Evolutionary conservation across 2,888 invertebrate genomes (phyloP).

Genomic region (Cerastoderma edule): DNA sequence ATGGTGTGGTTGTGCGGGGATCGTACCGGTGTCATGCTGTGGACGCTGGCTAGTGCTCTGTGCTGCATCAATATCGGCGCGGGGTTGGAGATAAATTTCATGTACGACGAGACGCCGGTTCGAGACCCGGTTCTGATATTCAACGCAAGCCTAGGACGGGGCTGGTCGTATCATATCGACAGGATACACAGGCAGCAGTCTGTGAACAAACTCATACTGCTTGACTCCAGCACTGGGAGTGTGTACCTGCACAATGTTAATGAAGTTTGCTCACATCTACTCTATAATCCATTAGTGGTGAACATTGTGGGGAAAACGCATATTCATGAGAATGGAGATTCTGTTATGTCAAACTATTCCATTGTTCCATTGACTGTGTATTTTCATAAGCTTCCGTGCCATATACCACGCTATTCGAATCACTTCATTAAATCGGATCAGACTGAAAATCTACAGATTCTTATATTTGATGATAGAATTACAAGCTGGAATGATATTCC

Average conservation of each 20-base stretch:
- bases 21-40: no score
- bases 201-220: conserved; percentile 52
- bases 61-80: conserved; percentile 14
- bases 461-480: conserved; percentile 44
- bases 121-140: conserved; percentile 63
- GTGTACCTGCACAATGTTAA: conserved; percentile 55
- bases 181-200: conserved; percentile 33
- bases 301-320: conserved; percentile 61
- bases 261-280: conserved; percentile 54
- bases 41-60: no score
- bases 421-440: conserved; percentile 20
- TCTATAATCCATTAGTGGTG: conserved; percentile 60
- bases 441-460: conserved; percentile 37
- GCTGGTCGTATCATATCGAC: conserved; percentile 82
- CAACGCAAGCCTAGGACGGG: conserved; percentile 84
- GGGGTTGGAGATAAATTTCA: conserved; percentile 61
- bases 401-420: conserved; percentile 42
- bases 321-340: conserved; percentile 26
- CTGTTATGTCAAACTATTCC: conserved; percentile 55
- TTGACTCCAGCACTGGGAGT: conserved; percentile 66
- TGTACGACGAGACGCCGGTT: conserved; percentile 25
- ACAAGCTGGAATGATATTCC: conserved; percentile 33
- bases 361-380: conserved; percentile 66
- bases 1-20: no score
- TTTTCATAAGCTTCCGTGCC: conserved; percentile 66